phyloP scores from a whole-genome alignment of 2,888 invertebrate species.

The Pristionchus japonicus region DNA sequence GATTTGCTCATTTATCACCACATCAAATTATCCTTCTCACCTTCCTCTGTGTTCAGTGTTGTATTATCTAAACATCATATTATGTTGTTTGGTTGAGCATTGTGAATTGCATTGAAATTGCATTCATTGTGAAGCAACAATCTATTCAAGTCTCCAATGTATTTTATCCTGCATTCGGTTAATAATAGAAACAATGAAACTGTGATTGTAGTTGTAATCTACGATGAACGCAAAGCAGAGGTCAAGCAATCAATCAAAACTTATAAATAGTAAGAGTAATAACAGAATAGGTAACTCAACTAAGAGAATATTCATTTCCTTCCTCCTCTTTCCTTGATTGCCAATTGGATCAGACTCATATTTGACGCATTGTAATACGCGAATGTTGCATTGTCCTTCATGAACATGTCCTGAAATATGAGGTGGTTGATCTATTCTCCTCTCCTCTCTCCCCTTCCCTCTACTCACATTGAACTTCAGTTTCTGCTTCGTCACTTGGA shows the following conservation, averaged over 20 bases:
- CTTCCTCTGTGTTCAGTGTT: no score
- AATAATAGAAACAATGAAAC: slow-evolving; percentile 33
- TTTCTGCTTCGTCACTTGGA: slow-evolving; percentile 98
- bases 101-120: no score
- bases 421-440: neutral
- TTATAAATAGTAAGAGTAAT: neutral
- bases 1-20: no score
- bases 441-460: neutral
- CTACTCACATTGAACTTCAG: slow-evolving; percentile 87
- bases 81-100: no score
- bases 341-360: slow-evolving; percentile 87
- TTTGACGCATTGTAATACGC: slow-evolving; percentile 95
- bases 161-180: slow-evolving; percentile 1
- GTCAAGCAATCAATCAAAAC: neutral
- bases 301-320: slow-evolving; percentile 81
- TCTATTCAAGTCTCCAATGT: neutral
- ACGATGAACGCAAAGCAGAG: neutral
- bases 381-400: slow-evolving; percentile 94
- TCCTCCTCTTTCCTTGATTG: slow-evolving; percentile 97
- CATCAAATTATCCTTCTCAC: no score
- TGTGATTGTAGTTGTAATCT: slow-evolving; percentile 39
- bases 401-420: slow-evolving; percentile 89
- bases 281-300: neutral
- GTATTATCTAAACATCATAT: no score
- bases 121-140: neutral